Percentiles rank a stretch among this genome's conserved stretches.
Conservation (phyloP, 2,888 invertebrate species). For the Rapana venosa region DNA sequence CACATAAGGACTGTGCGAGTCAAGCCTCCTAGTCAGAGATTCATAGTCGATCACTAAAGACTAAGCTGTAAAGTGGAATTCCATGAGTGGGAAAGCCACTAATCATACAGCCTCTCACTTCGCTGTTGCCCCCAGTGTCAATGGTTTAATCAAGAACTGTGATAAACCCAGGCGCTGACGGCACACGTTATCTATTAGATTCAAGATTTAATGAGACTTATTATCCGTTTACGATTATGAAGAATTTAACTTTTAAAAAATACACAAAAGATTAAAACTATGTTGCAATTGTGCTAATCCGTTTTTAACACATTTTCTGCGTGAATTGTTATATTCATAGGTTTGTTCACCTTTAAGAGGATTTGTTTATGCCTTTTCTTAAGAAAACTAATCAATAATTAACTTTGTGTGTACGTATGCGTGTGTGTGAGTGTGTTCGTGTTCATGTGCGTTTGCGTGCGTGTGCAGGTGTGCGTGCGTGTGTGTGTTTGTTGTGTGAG, state of each 20-base stretch:
- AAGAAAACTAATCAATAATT: too few species aligned
- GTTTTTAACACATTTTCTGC: neutral
- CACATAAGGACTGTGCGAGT: too few species aligned
- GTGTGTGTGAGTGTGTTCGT: neutral
- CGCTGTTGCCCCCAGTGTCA: too few species aligned
- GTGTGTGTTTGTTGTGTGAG: neutral
- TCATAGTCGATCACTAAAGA: too few species aligned
- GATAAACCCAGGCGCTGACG: too few species aligned
- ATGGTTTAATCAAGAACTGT: too few species aligned
- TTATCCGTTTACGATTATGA: neutral
- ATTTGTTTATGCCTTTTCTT: neutral
- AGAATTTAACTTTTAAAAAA: too few species aligned
- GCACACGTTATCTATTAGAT: neutral
- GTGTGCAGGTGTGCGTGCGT: neutral
- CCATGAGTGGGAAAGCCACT: too few species aligned
- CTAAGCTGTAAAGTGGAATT: too few species aligned
- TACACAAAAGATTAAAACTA: too few species aligned
- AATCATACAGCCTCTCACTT: too few species aligned
- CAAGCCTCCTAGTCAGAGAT: too few species aligned
- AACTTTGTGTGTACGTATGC: neutral
- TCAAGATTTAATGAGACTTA: neutral
- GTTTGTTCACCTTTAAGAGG: neutral
- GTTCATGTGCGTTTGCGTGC: neutral
- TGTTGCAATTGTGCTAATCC: neutral
- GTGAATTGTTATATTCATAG: neutral